Evolutionary conservation across 2,113 vertebrate genomes (phyloP).

Genomic region (Malaclemys terrapin): DNA sequence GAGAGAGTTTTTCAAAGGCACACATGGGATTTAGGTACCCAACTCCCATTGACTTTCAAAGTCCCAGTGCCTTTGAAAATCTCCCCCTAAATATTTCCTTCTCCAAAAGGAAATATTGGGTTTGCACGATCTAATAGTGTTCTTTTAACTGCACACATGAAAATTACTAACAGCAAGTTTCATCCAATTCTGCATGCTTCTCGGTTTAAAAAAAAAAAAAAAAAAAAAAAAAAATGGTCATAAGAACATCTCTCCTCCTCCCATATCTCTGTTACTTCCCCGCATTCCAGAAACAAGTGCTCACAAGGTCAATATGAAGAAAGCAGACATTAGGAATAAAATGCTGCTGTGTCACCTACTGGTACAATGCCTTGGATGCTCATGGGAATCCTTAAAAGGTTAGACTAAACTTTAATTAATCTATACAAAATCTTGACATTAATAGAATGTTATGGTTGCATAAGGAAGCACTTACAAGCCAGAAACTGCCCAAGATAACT

Average conservation of each 20-base stretch:
- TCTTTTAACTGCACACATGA: neutral
- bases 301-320: neutral
- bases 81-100: neutral
- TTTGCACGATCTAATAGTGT: neutral
- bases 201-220: neutral
- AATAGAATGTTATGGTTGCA: neutral
- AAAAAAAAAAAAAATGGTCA: neutral
- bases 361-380: neutral
- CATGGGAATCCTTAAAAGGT: neutral
- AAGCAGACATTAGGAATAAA: neutral
- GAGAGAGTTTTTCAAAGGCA: neutral
- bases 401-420: neutral
- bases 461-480: neutral
- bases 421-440: neutral
- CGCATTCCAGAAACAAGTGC: neutral
- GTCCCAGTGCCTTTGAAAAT: slow-evolving; percentile 1
- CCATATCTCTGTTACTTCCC: neutral
- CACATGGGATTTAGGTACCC: neutral
- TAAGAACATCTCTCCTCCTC: neutral
- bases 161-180: neutral
- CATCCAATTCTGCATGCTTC: neutral
- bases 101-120: neutral
- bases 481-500: neutral
- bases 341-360: neutral
- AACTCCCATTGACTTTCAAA: neutral